A percentile compares a stretch with the other conserved stretches of the same genome.
Evolutionary conservation across 2,113 vertebrate species (phyloP).

Genomic region (Australoheros scitulus): DNA sequence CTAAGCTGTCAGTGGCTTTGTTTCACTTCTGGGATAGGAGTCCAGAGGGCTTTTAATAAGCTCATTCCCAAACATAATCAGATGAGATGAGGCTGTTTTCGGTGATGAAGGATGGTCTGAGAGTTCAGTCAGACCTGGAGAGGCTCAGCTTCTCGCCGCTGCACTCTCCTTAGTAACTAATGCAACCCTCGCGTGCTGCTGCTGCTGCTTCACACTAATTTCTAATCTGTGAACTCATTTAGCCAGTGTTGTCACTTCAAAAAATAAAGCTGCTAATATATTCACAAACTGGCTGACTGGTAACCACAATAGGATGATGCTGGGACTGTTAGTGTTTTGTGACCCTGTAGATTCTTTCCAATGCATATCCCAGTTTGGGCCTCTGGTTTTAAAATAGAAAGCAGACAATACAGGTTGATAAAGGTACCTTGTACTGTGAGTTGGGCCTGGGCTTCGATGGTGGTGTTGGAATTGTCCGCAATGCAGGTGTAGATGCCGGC

Average conservation of each 20-base stretch:
- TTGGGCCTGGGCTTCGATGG: slow-evolving; percentile 86
- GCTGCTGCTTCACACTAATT: background rate
- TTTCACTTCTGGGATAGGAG: slow-evolving; percentile 10
- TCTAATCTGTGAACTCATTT: slow-evolving; percentile 11
- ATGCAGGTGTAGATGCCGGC: slow-evolving; percentile 88
- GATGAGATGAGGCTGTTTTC: slow-evolving; percentile 28
- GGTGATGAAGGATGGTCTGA: background rate
- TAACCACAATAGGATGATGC: background rate
- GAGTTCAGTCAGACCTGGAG: slow-evolving; percentile 17
- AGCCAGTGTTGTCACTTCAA: background rate
- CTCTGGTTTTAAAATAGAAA: background rate
- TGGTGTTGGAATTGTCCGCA: slow-evolving; percentile 85
- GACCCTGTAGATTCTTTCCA: too few species aligned
- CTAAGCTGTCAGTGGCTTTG: slow-evolving; percentile 7
- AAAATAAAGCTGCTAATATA: background rate
- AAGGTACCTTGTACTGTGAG: slow-evolving; percentile 89
- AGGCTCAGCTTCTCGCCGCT: background rate
- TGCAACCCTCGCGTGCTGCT: background rate
- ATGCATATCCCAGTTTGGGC: background rate
- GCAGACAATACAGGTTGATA: background rate
- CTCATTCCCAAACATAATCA: slow-evolving; percentile 40
- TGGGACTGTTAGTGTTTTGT: background rate
- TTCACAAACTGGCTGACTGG: background rate
- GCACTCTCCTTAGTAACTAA: slow-evolving; percentile 15
- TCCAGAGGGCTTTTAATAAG: slow-evolving; percentile 21